Conservation (phyloP, 2,888 invertebrate species). For the Cynaeus angustus region DNA sequence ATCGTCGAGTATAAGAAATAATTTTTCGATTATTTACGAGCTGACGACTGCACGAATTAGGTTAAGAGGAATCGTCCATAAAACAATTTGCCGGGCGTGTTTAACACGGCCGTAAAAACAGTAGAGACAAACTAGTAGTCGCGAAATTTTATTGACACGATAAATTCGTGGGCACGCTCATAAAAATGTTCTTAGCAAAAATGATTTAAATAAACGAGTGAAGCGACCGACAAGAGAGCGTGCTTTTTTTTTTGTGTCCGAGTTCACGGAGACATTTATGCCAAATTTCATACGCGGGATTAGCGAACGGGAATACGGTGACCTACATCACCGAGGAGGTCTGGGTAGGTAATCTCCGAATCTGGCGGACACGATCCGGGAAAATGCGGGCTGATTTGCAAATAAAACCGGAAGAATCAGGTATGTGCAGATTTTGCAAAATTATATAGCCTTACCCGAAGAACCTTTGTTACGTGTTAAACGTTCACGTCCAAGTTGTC, state of each 20-base stretch:
- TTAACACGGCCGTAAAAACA: conserved; percentile 8
- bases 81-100: conserved; percentile 3
- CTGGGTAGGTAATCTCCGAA: too few species aligned
- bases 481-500: too few species aligned
- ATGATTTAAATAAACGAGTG: conserved; percentile 1
- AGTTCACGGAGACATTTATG: background rate
- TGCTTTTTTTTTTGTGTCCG: background rate
- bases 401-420: too few species aligned
- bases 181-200: conserved; percentile 1
- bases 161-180: background rate
- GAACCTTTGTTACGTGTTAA: too few species aligned
- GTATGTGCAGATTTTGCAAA: too few species aligned
- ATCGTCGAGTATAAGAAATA: conserved; percentile 3
- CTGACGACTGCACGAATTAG: conserved; percentile 9
- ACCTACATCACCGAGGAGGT: too few species aligned
- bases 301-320: too few species aligned
- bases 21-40: conserved; percentile 6
- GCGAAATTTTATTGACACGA: conserved; percentile 14
- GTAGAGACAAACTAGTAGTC: conserved; percentile 2
- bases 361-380: too few species aligned
- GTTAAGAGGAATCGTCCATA: conserved; percentile 17
- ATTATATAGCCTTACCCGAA: too few species aligned
- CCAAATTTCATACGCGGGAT: background rate
- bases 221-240: background rate
- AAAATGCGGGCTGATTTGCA: too few species aligned